Conservation (phyloP, 2,113 vertebrate species). For the Sinocyclocheilus anophthalmus region DNA sequence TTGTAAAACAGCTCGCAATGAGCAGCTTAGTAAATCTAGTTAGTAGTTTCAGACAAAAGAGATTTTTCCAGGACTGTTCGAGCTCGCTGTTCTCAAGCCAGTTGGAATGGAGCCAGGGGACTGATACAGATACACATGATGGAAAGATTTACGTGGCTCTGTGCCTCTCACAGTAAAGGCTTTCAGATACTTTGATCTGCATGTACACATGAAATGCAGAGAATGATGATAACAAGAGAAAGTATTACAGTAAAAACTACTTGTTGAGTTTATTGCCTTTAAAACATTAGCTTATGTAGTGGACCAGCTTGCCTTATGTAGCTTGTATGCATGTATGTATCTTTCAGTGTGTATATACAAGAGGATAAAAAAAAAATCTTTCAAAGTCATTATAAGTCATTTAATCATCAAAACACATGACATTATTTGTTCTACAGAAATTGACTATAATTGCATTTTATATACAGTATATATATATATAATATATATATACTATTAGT, state of each 20-base stretch:
- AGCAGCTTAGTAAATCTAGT: slow-evolving; percentile 9
- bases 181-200: not conserved
- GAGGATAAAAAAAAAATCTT: too few relatives aligned
- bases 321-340: not conserved
- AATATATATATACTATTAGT: too few relatives aligned
- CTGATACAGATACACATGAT: slow-evolving; percentile 15
- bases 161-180: slow-evolving; percentile 6
- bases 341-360: not conserved
- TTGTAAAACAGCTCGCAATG: slow-evolving; percentile 8
- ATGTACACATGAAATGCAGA: not conserved
- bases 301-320: not conserved
- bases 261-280: slow-evolving; percentile 11
- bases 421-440: too few relatives aligned
- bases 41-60: slow-evolving; percentile 25
- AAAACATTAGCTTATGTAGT: not conserved
- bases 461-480: too few relatives aligned
- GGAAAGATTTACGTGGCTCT: not conserved
- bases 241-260: not conserved
- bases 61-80: not conserved
- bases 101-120: slow-evolving; percentile 7
- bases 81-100: not conserved
- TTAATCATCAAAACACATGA: too few relatives aligned
- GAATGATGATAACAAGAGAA: too few relatives aligned
- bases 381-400: too few relatives aligned
- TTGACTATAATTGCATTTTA: too few relatives aligned